Conservation (phyloP, 2,113 vertebrate genomes). For the Crotalus helleri region DNA sequence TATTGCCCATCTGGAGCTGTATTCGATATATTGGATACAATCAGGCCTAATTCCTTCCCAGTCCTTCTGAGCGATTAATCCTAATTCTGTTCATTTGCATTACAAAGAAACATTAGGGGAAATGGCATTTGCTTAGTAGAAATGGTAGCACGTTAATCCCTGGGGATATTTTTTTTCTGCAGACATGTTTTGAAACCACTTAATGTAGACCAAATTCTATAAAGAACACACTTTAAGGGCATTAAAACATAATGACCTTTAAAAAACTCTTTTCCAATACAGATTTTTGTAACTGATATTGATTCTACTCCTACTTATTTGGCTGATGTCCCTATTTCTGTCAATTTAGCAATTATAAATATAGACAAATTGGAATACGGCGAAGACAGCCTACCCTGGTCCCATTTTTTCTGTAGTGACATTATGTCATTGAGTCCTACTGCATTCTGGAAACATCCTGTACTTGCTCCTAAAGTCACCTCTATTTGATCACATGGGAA, state of each 20-base stretch:
- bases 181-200: neutral
- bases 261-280: neutral
- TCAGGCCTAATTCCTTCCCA: neutral
- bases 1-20: neutral
- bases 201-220: neutral
- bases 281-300: neutral
- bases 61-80: neutral
- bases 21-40: neutral
- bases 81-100: neutral
- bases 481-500: neutral
- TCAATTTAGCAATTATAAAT: neutral
- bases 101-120: neutral
- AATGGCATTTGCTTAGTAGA: neutral
- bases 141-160: neutral
- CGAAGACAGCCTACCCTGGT: neutral
- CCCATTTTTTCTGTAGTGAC: neutral
- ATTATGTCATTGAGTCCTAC: neutral
- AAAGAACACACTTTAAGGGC: neutral
- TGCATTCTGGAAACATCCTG: neutral
- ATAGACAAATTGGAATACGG: neutral
- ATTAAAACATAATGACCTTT: neutral
- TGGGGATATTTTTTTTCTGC: neutral
- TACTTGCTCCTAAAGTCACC: neutral
- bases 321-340: neutral
- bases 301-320: neutral